Evolutionary conservation across 2,113 vertebrate genomes (phyloP).

Genomic region (Oncorhynchus keta): DNA sequence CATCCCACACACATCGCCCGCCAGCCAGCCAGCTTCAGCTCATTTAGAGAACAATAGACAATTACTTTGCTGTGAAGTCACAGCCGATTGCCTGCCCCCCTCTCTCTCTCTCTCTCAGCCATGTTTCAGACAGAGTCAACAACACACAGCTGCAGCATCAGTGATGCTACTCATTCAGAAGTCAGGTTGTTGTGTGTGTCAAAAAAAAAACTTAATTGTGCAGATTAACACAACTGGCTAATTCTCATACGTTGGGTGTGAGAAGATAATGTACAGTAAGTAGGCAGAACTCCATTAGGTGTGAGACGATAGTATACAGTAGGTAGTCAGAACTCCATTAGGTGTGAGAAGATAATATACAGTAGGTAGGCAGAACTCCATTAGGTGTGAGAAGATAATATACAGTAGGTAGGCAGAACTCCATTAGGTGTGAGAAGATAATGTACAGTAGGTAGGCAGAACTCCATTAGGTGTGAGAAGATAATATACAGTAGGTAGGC

Average conservation of each 20-base stretch:
- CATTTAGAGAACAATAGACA: slow-evolving; percentile 57
- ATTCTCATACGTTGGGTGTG: too few species aligned
- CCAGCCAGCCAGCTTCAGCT: slow-evolving; percentile 27
- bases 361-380: not conserved
- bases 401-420: slow-evolving; percentile 32
- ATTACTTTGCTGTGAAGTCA: slow-evolving; percentile 34
- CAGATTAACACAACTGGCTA: slow-evolving; percentile 24
- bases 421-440: too few species aligned
- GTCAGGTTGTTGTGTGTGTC: not conserved
- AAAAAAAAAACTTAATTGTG: slow-evolving; percentile 30
- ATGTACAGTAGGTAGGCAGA: too few species aligned
- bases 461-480: too few species aligned
- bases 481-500: too few species aligned
- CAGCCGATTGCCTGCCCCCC: not conserved
- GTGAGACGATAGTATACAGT: slow-evolving; percentile 34
- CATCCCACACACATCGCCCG: slow-evolving; percentile 47
- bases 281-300: slow-evolving; percentile 41
- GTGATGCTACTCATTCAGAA: too few species aligned
- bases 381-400: slow-evolving; percentile 7
- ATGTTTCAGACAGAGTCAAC: not conserved
- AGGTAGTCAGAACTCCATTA: slow-evolving; percentile 36
- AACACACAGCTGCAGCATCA: too few species aligned
- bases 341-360: slow-evolving; percentile 30
- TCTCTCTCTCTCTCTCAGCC: not conserved
- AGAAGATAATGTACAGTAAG: too few species aligned